Conservation (phyloP, 2,888 invertebrate species). For the Lamproptera curius region DNA sequence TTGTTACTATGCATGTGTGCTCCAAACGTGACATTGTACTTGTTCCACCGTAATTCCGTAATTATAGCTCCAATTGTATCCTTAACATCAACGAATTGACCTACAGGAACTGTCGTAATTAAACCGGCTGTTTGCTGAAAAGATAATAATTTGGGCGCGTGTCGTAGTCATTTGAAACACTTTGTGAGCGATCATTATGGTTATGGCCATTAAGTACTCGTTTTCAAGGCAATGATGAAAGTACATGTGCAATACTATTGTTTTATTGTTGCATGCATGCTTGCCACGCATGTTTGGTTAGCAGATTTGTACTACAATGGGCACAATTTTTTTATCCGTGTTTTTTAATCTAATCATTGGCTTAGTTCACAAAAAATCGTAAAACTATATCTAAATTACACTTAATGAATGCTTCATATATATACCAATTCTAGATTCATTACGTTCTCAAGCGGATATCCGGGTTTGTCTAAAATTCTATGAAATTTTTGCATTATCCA, state of each 20-base stretch:
- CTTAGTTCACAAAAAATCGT: conserved; percentile 6
- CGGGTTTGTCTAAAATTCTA: conserved; percentile 2
- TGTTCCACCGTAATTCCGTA: conserved; percentile 16
- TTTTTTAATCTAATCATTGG: conserved; percentile 12
- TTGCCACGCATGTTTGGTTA: not conserved
- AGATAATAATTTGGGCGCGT: conserved; percentile 26
- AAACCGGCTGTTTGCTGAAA: conserved; percentile 44
- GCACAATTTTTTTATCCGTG: not conserved
- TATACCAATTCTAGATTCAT: not conserved
- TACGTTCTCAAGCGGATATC: conserved; percentile 6
- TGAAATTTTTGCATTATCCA: conserved; percentile 2
- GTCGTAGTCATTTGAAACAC: conserved; percentile 24
- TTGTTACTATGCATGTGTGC: conserved; percentile 3
- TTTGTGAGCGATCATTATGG: conserved; percentile 19
- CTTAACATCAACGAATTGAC: conserved; percentile 55
- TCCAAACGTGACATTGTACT: conserved; percentile 8
- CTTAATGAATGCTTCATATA: not conserved
- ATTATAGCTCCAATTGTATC: conserved; percentile 26
- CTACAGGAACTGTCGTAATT: conserved; percentile 57
- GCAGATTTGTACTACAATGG: not conserved
- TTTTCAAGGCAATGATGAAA: conserved; percentile 13
- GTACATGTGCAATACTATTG: not conserved
- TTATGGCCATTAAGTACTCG: conserved; percentile 7
- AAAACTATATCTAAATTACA: not conserved
- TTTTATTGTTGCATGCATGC: not conserved